These are phyloP conservation scores for Mesaphorura yosii DNA, from an alignment of 1,140 invertebrate genomes.

Conservation along the genomic window DNA sequence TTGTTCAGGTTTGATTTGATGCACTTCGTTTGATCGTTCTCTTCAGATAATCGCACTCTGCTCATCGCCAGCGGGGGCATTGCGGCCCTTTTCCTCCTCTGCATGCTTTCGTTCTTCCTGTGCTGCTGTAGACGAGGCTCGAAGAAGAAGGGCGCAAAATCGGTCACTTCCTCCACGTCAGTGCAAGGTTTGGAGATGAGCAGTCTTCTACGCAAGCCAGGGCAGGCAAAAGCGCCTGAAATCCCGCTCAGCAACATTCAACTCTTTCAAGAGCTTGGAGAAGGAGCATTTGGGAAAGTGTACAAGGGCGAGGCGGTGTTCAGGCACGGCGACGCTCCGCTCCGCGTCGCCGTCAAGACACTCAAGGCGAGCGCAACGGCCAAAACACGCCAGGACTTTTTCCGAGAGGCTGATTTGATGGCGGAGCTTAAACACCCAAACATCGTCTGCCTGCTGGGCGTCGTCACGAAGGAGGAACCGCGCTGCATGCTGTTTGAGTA, in stretches of 20 bases:
- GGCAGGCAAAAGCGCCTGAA: conserved; percentile 48
- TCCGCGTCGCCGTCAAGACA: conserved; percentile 85
- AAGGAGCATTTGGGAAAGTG: conserved; percentile 62
- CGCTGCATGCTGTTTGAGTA: conserved; percentile 95
- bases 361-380: conserved; percentile 82
- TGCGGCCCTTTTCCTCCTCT: conserved; percentile 12
- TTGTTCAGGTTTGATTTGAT: background rate
- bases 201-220: conserved; percentile 51
- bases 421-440: conserved; percentile 87
- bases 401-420: conserved; percentile 69
- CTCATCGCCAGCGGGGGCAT: conserved; percentile 23
- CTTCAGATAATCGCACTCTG: conserved; percentile 25
- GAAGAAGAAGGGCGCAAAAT: conserved; percentile 21
- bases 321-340: conserved; percentile 43
- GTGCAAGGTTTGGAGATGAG: conserved; percentile 66
- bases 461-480: conserved; percentile 79
- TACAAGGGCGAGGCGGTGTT: conserved; percentile 82
- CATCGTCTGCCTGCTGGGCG: conserved; percentile 87
- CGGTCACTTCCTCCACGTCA: conserved; percentile 16
- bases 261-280: conserved; percentile 86
- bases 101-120: conserved; percentile 27
- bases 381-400: conserved; percentile 60
- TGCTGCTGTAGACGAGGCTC: conserved; percentile 33
- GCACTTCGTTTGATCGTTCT: conserved; percentile 21
- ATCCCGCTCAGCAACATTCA: conserved; percentile 64